A percentile compares a stretch with the other conserved stretches of the same genome.
These are phyloP conservation scores for Parazoanthus swiftii DNA, from an alignment of 92 coral and sea anemone species.

Conservation along the genomic window DNA sequence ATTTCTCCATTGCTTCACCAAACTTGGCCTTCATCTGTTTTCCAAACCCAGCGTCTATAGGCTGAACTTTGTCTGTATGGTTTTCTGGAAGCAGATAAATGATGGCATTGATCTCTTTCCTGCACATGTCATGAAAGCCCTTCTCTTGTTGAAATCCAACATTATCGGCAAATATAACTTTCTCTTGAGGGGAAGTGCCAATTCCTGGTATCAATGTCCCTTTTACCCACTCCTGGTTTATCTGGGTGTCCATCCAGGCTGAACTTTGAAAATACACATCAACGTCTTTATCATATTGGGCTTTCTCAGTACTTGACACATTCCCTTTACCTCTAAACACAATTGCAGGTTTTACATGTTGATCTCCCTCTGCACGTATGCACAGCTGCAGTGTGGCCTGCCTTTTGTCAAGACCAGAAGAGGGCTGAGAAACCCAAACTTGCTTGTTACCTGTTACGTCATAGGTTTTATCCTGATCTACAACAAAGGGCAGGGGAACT, in stretches of 20 bases:
- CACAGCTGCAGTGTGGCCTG: constrained; percentile 52
- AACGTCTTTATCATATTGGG: constrained; percentile 41
- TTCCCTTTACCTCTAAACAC: constrained; percentile 42
- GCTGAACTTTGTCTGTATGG: constrained; percentile 49
- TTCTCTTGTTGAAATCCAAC: constrained; percentile 42
- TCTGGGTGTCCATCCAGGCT: constrained; percentile 43
- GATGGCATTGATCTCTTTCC: constrained; percentile 33
- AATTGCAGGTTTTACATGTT: constrained; percentile 39
- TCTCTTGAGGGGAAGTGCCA: constrained; percentile 17
- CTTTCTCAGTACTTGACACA: constrained; percentile 41
- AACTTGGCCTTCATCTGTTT: constrained; percentile 48
- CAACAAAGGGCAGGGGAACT: constrained; percentile 54
- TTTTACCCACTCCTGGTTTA: constrained; percentile 34
- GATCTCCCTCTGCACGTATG: constrained; percentile 42
- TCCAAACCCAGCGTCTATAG: constrained; percentile 51
- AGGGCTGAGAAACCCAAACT: constrained; percentile 56
- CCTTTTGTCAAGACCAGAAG: constrained; percentile 48
- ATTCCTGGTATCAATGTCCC: constrained; percentile 38
- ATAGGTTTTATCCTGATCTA: constrained; percentile 42
- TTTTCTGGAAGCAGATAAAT: constrained; percentile 43
- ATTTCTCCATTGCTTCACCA: constrained; percentile 48
- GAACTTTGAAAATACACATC: constrained; percentile 28
- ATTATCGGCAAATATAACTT: constrained; percentile 41
- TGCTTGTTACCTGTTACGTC: constrained; percentile 45
- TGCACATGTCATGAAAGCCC: constrained; percentile 45